These are phyloP conservation scores for Hapalemur alaotrensis DNA, from an alignment of 2,797 vertebrate species.

Conservation along the genomic window DNA sequence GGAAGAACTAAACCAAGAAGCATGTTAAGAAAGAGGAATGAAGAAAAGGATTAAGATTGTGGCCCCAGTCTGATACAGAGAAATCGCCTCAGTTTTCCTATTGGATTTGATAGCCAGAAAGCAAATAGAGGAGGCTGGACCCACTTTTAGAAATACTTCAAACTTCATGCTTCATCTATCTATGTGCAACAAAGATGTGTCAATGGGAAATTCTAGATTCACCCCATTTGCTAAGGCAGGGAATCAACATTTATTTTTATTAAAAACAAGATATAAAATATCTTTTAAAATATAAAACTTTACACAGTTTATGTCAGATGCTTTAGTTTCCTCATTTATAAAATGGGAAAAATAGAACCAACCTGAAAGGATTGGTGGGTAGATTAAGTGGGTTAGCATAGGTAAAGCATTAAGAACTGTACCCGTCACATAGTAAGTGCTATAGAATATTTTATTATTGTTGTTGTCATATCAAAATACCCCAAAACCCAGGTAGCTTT, in stretches of 20 bases:
- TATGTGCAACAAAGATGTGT: neutral
- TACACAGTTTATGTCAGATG: neutral
- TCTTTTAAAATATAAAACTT: neutral
- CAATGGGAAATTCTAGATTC: neutral
- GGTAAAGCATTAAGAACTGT: neutral
- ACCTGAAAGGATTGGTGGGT: neutral
- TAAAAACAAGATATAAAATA: neutral
- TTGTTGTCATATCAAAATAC: neutral
- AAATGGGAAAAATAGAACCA: neutral
- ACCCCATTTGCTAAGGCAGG: neutral
- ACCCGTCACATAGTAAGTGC: neutral
- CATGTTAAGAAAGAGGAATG: neutral
- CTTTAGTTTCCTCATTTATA: neutral
- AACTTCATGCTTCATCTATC: neutral
- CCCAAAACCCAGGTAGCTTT: neutral
- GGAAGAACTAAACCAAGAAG: neutral
- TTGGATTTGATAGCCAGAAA: neutral
- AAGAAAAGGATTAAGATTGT: neutral
- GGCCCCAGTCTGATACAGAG: neutral
- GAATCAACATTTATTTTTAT: neutral
- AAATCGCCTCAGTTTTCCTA: conserved; percentile 10
- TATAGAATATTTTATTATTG: conserved; percentile 1
- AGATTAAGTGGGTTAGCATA: neutral
- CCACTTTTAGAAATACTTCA: neutral
- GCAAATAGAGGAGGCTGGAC: neutral